Evolutionary conservation across 2,888 invertebrate species (phyloP).

Genomic region (Acanthosoma haemorrhoidale): DNA sequence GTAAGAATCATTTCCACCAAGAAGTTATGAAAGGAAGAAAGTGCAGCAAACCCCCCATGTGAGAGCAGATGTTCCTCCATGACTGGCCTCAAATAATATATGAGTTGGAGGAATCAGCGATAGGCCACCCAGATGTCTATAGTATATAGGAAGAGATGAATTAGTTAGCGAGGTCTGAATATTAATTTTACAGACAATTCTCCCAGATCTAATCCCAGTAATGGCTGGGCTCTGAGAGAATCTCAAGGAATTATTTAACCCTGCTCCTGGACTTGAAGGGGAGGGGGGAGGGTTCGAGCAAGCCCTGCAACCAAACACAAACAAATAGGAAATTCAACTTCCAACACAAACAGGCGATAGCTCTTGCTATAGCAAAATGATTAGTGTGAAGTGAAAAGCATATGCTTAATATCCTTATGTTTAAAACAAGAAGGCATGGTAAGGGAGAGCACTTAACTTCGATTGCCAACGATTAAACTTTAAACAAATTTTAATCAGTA

Average conservation of each 20-base stretch:
- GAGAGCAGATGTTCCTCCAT: constrained; percentile 1
- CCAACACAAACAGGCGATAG: background rate
- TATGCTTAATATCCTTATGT: no score
- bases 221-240: background rate
- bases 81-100: background rate
- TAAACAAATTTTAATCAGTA: no score
- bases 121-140: constrained; percentile 9
- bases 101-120: background rate
- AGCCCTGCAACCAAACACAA: background rate
- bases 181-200: constrained; percentile 28
- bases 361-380: no score
- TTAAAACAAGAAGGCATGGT: no score
- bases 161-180: constrained; percentile 11
- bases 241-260: constrained; percentile 13
- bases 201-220: constrained; percentile 16
- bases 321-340: background rate
- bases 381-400: no score
- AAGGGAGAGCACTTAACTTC: no score
- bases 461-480: no score
- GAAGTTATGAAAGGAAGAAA: no score
- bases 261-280: background rate
- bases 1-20: no score
- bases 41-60: background rate
- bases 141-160: background rate
- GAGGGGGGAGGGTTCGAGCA: no score